These are phyloP conservation scores for Apotomis turbidana DNA, from an alignment of 2,888 invertebrate genomes.

Conservation along the genomic window DNA sequence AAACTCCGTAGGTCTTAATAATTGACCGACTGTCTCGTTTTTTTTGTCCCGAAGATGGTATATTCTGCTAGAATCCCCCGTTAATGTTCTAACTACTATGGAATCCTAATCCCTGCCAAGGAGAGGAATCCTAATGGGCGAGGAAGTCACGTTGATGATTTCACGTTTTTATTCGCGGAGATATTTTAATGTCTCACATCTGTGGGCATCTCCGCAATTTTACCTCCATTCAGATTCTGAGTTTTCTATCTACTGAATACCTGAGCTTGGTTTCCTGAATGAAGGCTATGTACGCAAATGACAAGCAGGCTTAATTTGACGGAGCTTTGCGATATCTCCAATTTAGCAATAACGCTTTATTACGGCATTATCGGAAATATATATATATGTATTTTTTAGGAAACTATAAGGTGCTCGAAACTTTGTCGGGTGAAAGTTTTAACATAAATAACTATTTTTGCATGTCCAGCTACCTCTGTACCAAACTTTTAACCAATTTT, in stretches of 20 bases:
- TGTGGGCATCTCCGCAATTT: slow-evolving; percentile 45
- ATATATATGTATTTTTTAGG: no score
- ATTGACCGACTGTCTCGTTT: no score
- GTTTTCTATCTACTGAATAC: slow-evolving; percentile 24
- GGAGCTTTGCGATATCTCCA: no score
- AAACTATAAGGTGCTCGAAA: no score
- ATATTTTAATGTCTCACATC: slow-evolving; percentile 56
- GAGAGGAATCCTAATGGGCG: slow-evolving; percentile 50
- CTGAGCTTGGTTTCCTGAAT: slow-evolving; percentile 15
- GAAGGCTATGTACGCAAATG: neutral
- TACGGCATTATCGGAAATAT: no score
- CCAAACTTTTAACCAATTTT: no score
- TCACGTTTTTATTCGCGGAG: slow-evolving; percentile 48
- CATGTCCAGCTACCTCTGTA: no score
- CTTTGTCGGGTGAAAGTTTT: no score
- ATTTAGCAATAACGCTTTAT: no score
- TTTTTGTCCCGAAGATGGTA: neutral
- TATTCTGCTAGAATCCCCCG: neutral
- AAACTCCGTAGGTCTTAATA: no score
- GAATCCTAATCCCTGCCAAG: slow-evolving; percentile 29
- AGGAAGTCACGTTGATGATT: slow-evolving; percentile 56
- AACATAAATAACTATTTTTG: no score
- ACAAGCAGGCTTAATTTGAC: neutral
- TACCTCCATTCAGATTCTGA: slow-evolving; percentile 10
- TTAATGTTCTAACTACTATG: neutral